Evolutionary conservation across 2,797 vertebrate genomes (phyloP), one percentile per base, ranked within the genome.

Genomic region (Choloepus didactylus): DNA sequence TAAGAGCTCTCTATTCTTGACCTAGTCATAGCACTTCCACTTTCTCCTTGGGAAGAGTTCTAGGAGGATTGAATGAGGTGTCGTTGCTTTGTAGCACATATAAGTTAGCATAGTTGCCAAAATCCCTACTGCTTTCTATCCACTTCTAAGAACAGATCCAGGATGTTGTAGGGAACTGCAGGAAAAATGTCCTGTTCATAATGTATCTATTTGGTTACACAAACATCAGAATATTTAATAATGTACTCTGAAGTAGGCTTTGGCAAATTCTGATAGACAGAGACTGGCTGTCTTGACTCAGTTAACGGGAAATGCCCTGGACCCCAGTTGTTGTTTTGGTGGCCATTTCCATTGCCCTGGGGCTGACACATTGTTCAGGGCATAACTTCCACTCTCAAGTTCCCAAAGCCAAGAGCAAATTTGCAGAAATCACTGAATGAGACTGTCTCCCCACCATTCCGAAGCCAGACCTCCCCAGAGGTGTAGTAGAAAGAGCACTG

Each of bases 121-220:
- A 80, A 66, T 83, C 75, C 41, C 72, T 54, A 18, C 27, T 91
- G 95, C 89, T 81, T 95, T 94, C 94, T 54, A 88, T 93, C 92
- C 73, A 85, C 41, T 82, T 62, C 38, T 87, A 29, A 94, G 96
- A 97, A 92, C 96, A 97, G 95, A 97, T 56, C 59, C 94, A 96
- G 93, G 94, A 97, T 95, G 81, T 94, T 82, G 69, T 73, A 88
- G 64, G 95, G 83, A 95, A 83, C 75, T 75, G 79, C 83, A 96
- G 89, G 77, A 83, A 90, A 97, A 97, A 54, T 51, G 93, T 90
- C 84, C 84, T 96, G 77, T 59, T 91, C 84, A 49, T 95, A 97
- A 97, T 93, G 96, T 94, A 62, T 95, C 96, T 89, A 97, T 97
- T 97, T 92, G 89, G 94, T 95, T 95, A 94, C 93, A 95, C 87